Base-by-base conservation (phyloP, 2,888 invertebrate species). In the Heliconius aoede region DNA sequence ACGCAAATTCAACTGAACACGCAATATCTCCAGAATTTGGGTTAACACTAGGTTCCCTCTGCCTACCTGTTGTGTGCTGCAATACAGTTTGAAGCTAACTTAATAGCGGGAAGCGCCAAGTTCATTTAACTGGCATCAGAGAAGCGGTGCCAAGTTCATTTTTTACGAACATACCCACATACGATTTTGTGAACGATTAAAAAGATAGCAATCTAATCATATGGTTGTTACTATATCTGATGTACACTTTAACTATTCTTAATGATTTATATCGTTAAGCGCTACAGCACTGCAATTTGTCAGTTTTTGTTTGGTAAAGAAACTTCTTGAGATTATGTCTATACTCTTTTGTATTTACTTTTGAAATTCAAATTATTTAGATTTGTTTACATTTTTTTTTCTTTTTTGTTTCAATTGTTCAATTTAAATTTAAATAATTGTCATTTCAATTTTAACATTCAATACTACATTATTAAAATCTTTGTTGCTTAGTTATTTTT, bases 131-230 rank as follows among this genome's bases (percentile, higher is more conserved):
- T 76, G 62, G 69, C 71, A 76, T 64, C 9, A 18, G 36, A 72
- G 76, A 82, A 77, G 75, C 78, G 68, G 79, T 80, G 46, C 73
- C 76, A 62, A 77, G 76, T 79, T 77, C 51, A 78, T 79, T 82
- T 81, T 80, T 80, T 81, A 80, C 79, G 46, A 79, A 77, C 78
- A 74, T 76, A 78, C 79, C 79, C 73, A 76, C 79, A 79, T 76
- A 78, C 76, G 81, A 83, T 83, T 82, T 81, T 80, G 83, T 81
- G 77, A 80, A 78, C 80, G 83, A 83, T 83, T 83, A 84, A 72
- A 82, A 71, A 80, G 85, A 86, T 85, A 85, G 72, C 72, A 68
- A 86, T 86, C 84, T 83, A 82, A 85, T 84, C 82, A 82, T 79
- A 80, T 81, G 80, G 80, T 74, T 73, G 80, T 81, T 82, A 84